A percentile compares a stretch with the other conserved stretches of the same genome.
These are phyloP conservation scores for Ornithorhynchus anatinus DNA, from an alignment of 2,113 vertebrate genomes.

Conservation along the genomic window DNA sequence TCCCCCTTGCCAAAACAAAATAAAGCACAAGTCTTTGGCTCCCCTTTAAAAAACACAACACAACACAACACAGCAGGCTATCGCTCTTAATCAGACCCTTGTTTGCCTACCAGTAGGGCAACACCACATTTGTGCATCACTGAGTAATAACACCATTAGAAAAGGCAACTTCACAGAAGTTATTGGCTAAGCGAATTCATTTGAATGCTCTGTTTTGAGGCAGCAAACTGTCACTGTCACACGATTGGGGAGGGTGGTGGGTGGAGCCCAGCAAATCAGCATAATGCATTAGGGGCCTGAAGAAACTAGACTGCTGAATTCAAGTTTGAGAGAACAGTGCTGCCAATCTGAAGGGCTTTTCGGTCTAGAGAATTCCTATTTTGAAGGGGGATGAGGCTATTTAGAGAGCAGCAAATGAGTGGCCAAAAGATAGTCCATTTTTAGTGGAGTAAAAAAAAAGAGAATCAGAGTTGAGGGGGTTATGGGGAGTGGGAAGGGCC, in stretches of 20 bases:
- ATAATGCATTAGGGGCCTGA: neutral
- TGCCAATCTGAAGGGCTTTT: conserved; percentile 23
- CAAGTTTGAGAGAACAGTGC: conserved; percentile 7
- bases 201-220: conserved; percentile 85
- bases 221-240: conserved; percentile 80
- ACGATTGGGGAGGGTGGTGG: conserved; percentile 67
- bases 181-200: conserved; percentile 86
- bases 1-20: conserved; percentile 48
- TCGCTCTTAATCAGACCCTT: conserved; percentile 71
- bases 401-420: conserved; percentile 17
- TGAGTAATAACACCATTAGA: conserved; percentile 88
- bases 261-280: conserved; percentile 40
- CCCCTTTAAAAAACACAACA: conserved; percentile 76
- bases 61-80: conserved; percentile 74
- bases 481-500: neutral
- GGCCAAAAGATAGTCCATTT: neutral
- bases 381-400: conserved; percentile 20
- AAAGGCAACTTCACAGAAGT: conserved; percentile 90
- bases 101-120: conserved; percentile 85
- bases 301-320: conserved; percentile 10
- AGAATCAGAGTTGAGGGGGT: neutral
- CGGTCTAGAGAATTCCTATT: conserved; percentile 5
- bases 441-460: conserved; percentile 19
- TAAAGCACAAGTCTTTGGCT: conserved; percentile 84
- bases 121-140: conserved; percentile 84